Percentiles rank a stretch among this genome's conserved stretches.
phyloP scores from a whole-genome alignment of 2,797 vertebrate species.

The Gorsachius magnificus region DNA sequence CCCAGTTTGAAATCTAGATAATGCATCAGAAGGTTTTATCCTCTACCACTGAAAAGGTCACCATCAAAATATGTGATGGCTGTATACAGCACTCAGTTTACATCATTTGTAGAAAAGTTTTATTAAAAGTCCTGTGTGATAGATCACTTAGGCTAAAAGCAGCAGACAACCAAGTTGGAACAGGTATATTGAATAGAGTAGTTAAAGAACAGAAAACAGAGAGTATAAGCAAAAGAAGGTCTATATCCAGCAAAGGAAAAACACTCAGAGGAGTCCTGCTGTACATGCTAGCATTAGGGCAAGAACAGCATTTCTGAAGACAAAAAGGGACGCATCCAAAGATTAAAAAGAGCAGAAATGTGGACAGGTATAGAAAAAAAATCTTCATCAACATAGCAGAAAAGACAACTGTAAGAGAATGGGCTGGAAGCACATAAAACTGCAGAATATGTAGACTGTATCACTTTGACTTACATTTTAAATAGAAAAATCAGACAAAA shows the following conservation, averaged over 20 bases:
- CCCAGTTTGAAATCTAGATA: not conserved
- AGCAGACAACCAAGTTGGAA: not conserved
- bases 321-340: not conserved
- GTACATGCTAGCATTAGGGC: not conserved
- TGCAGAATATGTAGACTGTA: not conserved
- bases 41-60: not conserved
- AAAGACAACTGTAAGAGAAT: not conserved
- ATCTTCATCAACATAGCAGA: not conserved
- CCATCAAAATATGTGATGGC: not conserved
- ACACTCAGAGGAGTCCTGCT: not conserved
- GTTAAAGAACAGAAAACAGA: not conserved
- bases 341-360: not conserved
- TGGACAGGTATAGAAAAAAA: not conserved
- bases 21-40: not conserved
- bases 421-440: not conserved
- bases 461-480: not conserved
- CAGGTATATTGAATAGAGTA: not conserved
- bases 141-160: not conserved
- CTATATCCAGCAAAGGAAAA: not conserved
- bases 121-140: not conserved
- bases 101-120: not conserved
- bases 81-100: not conserved
- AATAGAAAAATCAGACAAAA: slow-evolving; percentile 24
- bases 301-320: not conserved
- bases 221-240: not conserved